Conservation (phyloP, 2,113 vertebrate species). For the Cyanocitta stelleri region DNA sequence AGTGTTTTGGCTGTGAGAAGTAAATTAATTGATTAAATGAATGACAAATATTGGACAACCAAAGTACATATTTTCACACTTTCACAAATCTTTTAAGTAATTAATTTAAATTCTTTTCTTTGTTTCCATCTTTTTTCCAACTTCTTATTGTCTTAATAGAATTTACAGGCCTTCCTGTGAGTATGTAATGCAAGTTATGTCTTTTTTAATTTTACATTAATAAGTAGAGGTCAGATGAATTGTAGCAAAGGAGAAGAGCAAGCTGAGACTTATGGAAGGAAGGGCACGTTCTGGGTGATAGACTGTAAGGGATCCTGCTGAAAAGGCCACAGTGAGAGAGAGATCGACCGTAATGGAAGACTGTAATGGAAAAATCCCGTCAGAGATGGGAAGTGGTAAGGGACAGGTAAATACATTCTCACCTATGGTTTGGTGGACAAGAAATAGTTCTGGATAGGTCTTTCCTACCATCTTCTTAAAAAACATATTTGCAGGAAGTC, state of each 20-base stretch:
- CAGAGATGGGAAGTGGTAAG: background rate
- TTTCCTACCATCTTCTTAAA: background rate
- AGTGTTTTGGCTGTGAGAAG: conserved; percentile 79
- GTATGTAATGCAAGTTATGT: background rate
- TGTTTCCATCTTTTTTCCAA: background rate
- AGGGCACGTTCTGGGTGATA: background rate
- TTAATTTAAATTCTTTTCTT: conserved; percentile 29
- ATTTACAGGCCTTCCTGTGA: background rate
- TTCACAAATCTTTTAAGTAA: conserved; percentile 56
- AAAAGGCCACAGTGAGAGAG: background rate
- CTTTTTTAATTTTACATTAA: background rate
- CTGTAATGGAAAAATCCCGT: background rate
- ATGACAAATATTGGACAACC: conserved; percentile 76
- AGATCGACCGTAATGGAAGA: background rate
- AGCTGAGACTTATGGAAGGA: background rate
- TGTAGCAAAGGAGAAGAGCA: background rate
- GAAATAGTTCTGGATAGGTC: background rate
- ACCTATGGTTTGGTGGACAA: background rate
- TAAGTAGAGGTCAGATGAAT: background rate
- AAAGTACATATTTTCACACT: conserved; percentile 64
- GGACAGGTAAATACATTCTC: background rate
- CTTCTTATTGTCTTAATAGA: background rate
- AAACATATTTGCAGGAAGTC: background rate
- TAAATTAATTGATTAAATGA: conserved; percentile 87
- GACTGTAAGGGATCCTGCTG: background rate